These are phyloP conservation scores for Andrena marginata DNA, from an alignment of 2,888 invertebrate genomes.

Conservation along the genomic window DNA sequence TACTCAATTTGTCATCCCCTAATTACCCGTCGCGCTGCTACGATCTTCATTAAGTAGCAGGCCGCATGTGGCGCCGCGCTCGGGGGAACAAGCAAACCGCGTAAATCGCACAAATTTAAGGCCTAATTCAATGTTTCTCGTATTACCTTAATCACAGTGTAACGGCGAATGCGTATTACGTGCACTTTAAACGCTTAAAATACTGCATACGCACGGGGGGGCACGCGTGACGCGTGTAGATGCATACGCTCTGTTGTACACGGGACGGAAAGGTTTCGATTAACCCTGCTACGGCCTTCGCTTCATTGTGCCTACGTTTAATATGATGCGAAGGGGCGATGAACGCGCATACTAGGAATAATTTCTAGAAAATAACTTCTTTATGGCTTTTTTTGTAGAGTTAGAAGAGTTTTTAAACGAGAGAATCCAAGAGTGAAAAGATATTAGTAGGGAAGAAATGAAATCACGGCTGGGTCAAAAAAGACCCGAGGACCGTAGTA, in stretches of 20 bases:
- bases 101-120: conserved; percentile 46
- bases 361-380: too few relatives aligned
- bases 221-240: not conserved
- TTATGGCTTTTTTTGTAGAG: too few relatives aligned
- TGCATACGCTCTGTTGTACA: too few relatives aligned
- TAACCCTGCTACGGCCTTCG: too few relatives aligned
- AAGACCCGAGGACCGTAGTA: too few relatives aligned
- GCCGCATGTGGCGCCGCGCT: not conserved
- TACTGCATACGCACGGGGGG: not conserved
- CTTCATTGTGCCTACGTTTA: too few relatives aligned
- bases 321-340: too few relatives aligned
- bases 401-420: too few relatives aligned
- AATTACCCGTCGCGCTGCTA: conserved; percentile 26
- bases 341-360: too few relatives aligned
- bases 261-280: too few relatives aligned
- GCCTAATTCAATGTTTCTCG: conserved; percentile 56
- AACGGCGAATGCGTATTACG: not conserved
- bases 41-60: conserved; percentile 2
- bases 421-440: too few relatives aligned
- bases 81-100: conserved; percentile 15
- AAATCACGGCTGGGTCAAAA: not conserved
- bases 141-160: conserved; percentile 45
- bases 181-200: not conserved
- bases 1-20: conserved; percentile 30
- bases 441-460: not conserved